Evolutionary conservation across 1,140 invertebrate genomes (phyloP).

Genomic region (Brachionus calyciflorus): DNA sequence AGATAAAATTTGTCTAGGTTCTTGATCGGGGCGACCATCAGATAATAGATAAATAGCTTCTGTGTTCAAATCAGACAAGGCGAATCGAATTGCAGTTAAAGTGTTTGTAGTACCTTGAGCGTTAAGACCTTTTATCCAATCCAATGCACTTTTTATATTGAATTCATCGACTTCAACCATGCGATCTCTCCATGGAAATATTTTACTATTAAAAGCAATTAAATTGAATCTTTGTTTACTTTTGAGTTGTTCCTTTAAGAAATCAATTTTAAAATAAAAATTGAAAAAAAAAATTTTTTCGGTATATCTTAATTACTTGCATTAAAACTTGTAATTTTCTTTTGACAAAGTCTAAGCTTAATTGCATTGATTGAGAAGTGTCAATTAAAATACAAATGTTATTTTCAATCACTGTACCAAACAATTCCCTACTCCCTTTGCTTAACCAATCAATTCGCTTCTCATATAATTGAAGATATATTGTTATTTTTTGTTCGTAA

Average conservation of each 20-base stretch:
- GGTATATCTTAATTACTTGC: too few species aligned
- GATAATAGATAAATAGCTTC: constrained; percentile 60
- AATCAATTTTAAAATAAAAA: neutral
- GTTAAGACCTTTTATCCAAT: constrained; percentile 58
- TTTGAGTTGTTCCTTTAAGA: constrained; percentile 57
- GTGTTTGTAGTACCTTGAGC: constrained; percentile 61
- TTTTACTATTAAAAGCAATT: constrained; percentile 56
- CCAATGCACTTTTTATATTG: constrained; percentile 54
- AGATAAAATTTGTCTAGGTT: constrained; percentile 58
- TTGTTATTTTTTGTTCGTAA: constrained; percentile 55
- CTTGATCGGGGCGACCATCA: constrained; percentile 60
- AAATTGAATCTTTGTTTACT: constrained; percentile 60
- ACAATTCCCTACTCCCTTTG: constrained; percentile 58
- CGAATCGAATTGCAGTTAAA: constrained; percentile 55
- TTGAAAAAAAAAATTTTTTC: too few species aligned
- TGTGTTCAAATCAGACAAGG: constrained; percentile 55
- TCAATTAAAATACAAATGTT: constrained; percentile 60
- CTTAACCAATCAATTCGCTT: constrained; percentile 55
- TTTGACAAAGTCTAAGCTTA: constrained; percentile 58
- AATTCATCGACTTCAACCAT: constrained; percentile 57
- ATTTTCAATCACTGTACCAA: constrained; percentile 60
- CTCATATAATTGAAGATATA: constrained; percentile 47
- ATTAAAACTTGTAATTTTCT: constrained; percentile 58
- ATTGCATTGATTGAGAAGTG: constrained; percentile 58
- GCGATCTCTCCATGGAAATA: constrained; percentile 55